Evolutionary conservation across 2,797 vertebrate genomes (phyloP).

Genomic region (Poeciliopsis paucimaculata): DNA sequence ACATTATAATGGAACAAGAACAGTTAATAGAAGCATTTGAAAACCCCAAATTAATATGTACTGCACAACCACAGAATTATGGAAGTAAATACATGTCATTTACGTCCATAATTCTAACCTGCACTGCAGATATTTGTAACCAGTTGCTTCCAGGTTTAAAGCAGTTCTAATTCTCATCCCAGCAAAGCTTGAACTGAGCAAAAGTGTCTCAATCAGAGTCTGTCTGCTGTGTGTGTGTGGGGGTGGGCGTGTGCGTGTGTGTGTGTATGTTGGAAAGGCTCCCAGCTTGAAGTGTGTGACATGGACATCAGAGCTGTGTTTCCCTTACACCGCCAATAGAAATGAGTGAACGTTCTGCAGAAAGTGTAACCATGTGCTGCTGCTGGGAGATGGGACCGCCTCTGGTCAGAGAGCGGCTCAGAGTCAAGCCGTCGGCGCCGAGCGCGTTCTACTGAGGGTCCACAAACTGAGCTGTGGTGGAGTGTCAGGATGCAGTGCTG

Average conservation of each 20-base stretch:
- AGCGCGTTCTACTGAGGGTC: background rate
- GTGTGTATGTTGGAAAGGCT: background rate
- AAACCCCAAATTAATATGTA: background rate
- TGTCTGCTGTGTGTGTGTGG: background rate
- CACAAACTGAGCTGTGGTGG: constrained; percentile 29
- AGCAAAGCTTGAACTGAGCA: background rate
- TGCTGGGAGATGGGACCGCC: background rate
- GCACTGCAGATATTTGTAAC: background rate
- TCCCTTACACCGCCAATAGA: background rate
- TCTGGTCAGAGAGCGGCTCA: constrained; percentile 20
- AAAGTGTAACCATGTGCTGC: constrained; percentile 11
- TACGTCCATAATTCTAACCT: background rate
- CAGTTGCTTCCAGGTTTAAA: constrained; percentile 1
- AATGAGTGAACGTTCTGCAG: background rate
- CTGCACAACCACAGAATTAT: no score
- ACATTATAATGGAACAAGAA: background rate
- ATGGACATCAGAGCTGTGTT: background rate
- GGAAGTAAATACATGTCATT: background rate
- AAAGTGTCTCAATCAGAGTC: background rate
- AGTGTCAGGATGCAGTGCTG: constrained; percentile 30
- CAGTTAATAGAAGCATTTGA: background rate
- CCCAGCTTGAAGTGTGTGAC: background rate
- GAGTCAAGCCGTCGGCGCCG: constrained; percentile 11
- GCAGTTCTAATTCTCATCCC: background rate
- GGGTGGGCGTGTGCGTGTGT: no score